phyloP scores from a whole-genome alignment of 2,797 vertebrate genomes.

The Mionectes olivaceus region DNA sequence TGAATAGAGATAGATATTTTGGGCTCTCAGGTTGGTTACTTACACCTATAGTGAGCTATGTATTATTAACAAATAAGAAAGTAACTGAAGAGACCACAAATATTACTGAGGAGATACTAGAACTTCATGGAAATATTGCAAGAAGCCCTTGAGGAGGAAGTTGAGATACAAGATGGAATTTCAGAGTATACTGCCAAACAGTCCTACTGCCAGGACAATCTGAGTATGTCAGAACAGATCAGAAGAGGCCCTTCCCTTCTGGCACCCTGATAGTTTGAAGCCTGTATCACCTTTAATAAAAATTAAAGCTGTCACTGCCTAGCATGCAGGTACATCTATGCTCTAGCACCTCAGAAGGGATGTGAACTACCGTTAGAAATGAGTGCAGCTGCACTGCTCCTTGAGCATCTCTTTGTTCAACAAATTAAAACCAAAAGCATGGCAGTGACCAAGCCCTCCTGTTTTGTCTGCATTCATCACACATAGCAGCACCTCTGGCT shows the following conservation, averaged over 20 bases:
- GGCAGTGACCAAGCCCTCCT: background rate
- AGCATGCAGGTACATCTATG: background rate
- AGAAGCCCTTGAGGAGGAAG: background rate
- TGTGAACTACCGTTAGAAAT: background rate
- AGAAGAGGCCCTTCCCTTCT: background rate
- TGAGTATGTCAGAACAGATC: background rate
- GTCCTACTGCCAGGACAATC: background rate
- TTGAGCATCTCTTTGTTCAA: background rate
- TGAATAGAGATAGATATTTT: background rate
- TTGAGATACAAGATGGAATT: background rate
- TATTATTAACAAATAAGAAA: background rate
- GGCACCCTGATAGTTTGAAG: background rate
- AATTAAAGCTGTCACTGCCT: background rate
- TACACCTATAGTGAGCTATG: background rate
- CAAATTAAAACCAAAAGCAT: background rate
- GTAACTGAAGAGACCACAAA: background rate
- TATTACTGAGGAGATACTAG: background rate
- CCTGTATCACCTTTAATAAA: background rate
- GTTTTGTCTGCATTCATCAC: background rate
- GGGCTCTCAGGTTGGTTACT: background rate
- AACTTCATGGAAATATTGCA: background rate
- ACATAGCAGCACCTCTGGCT: background rate
- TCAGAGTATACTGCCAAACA: background rate
- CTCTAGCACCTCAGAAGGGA: background rate
- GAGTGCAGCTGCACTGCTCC: background rate